Percentiles rank a stretch among this genome's conserved stretches.
Conservation (phyloP, 2,113 vertebrate species). For the Diphyllodes magnificus region DNA sequence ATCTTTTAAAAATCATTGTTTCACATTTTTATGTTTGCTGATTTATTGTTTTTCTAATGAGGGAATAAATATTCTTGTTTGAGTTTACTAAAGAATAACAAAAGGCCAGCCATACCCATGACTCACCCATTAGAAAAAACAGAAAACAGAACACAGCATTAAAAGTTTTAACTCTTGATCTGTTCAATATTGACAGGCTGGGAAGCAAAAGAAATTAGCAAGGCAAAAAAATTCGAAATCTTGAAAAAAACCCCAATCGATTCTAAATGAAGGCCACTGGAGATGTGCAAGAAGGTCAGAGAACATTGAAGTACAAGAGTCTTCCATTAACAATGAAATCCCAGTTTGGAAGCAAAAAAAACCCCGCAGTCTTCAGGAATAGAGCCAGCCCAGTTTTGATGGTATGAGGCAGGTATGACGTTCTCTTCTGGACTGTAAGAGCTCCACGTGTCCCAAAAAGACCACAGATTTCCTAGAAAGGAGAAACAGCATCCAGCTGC, state of each 20-base stretch:
- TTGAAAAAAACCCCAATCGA: neutral
- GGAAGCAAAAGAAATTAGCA: neutral
- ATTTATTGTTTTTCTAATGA: slow-evolving; percentile 26
- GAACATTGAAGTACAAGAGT: neutral
- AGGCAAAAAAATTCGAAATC: neutral
- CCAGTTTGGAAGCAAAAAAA: neutral
- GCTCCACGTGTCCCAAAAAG: neutral
- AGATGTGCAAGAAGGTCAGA: neutral
- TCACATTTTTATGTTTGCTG: neutral
- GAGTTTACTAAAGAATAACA: slow-evolving; percentile 33
- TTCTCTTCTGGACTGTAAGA: neutral
- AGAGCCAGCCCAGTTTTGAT: neutral
- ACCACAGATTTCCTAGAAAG: neutral
- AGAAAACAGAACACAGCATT: neutral
- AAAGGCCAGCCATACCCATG: neutral
- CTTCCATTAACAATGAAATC: neutral
- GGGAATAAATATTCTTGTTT: slow-evolving; percentile 4
- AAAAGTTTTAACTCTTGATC: slow-evolving; percentile 22
- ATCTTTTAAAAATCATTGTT: neutral
- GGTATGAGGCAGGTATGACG: neutral
- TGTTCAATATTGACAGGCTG: neutral
- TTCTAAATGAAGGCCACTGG: neutral
- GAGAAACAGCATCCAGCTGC: neutral
- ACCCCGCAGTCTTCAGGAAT: neutral
- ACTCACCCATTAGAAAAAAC: slow-evolving; percentile 24